phyloP scores from a whole-genome alignment of 2,797 vertebrate species.

The Coranthus polyacanthus region DNA sequence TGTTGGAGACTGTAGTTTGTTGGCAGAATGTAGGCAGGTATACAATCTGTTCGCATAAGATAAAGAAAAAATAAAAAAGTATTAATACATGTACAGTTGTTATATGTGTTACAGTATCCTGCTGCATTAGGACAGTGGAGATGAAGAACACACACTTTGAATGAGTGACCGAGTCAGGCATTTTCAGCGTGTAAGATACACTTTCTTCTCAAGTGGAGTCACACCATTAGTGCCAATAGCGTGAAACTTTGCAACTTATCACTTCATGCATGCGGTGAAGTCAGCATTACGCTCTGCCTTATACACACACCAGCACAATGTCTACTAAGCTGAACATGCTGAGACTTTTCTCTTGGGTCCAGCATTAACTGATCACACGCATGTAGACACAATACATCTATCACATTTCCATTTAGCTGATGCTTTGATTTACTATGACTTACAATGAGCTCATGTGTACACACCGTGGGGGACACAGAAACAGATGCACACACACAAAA shows the following conservation, averaged over 20 bases:
- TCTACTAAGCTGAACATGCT: slow-evolving; percentile 14
- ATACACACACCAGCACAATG: not conserved
- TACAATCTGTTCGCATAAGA: too few species aligned
- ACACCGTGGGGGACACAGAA: not conserved
- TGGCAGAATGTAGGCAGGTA: too few species aligned
- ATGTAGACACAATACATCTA: slow-evolving; percentile 33
- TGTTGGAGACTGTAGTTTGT: too few species aligned
- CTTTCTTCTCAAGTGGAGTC: not conserved
- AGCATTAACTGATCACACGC: slow-evolving; percentile 18
- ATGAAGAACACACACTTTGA: too few species aligned
- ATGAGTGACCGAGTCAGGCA: not conserved
- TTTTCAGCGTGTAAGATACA: not conserved
- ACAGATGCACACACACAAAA: slow-evolving; percentile 18
- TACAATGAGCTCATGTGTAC: slow-evolving; percentile 7
- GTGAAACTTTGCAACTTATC: slow-evolving; percentile 13
- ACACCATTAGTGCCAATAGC: slow-evolving; percentile 9
- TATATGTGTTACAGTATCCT: too few species aligned
- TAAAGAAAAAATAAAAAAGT: too few species aligned
- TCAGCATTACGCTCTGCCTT: slow-evolving; percentile 43
- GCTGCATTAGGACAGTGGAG: too few species aligned
- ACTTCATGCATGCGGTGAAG: slow-evolving; percentile 16
- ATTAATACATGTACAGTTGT: too few species aligned
- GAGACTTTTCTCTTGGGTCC: slow-evolving; percentile 25
- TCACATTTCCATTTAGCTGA: slow-evolving; percentile 59
- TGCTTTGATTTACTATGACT: slow-evolving; percentile 29